Base-by-base conservation (phyloP, 92 coral and sea anemone species). In the Epizoanthus fatuus region DNA sequence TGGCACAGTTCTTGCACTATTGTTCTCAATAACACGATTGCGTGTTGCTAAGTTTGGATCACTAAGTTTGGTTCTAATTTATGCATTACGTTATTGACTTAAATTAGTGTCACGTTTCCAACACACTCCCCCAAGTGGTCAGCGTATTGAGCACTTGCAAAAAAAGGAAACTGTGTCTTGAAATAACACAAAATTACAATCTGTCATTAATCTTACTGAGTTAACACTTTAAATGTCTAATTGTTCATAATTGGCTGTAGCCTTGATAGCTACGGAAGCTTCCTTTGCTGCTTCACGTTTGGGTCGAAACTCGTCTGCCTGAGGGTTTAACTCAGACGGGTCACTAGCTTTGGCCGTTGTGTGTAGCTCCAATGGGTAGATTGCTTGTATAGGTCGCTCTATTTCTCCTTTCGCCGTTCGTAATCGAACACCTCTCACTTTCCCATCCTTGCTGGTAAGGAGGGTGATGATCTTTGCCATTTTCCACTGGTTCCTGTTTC, bases 391-490 rank as follows among this genome's bases (percentile, higher is more conserved):
- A 1, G 76, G 59, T 7, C 59, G 76, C 76, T 72, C 58, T 3
- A 72, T 35, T 53, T 72, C 59, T 52, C 76, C 76, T 7, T 14
- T 72, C 0, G 76, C 59, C 11, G 60, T 72, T 49, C 51, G 60
- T 3, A 72, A 57, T 47, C 22, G 20, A 20, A 72, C 76, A 72
- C 60, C 76, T 16, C 76, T 40, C 17, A 72, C 76, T 25, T 17
- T 72, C 32, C 76, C 76, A 72, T 72, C 76, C 54, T 72, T 72
- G 40, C 76, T 72, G 20, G 76, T 47, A 37, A 72, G 76, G 60
- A 11, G 59, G 39, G 38, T 7, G 20, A 72, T 9, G 6, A 72
- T 37, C 52, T 72, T 72, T 8, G 76, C 60, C 4, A 72, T 4
- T 72, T 47, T 72, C 76, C 76, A 72, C 8, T 72, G 76, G 59